Base-by-base conservation (phyloP, 1,140 invertebrate species). In the Camponotus vicinus region DNA sequence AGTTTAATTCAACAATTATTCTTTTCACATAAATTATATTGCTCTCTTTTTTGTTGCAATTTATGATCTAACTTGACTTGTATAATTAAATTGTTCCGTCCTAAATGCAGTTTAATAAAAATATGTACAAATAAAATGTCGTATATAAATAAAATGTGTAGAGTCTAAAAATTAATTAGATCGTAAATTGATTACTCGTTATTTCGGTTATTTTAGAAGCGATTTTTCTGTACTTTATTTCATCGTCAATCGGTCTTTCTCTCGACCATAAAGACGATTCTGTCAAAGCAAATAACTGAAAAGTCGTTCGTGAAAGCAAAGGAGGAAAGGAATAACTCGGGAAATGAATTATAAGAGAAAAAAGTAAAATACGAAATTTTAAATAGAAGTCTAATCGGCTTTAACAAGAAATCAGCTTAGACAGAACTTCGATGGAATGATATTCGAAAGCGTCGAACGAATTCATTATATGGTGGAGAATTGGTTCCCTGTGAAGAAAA, bases 321-420 rank as follows among this genome's bases (percentile, higher is more conserved):
- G 37, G 45, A n/a, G 34, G 8, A 63, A 21, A 64, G 15, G 4
- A 27, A 63, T 63, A 27, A 61, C 18, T 27, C 7, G 3, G 37
- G 9, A 13, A 55, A 52, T 13, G 59, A 45, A 7, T 57, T 73
- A 18, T 37, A 75, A 57, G 6, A 40, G n/a, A 27, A 69, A 84
- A 40, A 49, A 55, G 57, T n/a, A 86, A 21, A 75, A 83, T 52
- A 27, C 9, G 83, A 61, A 83, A 90, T 79, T 75, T 75, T 8
- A 18, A 57, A 73, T 61, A 18, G 37, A 64, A 45, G 61, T 88
- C 69, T 88, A 91, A 91, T 91, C 90, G 83, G 90, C 78, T 88
- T 91, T 78, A 34, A 1, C 52, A 13, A 66, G 73, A 32, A 84
- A 89, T 87, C 88, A 66, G 88, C 89, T 90, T 89, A 79, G 59